Conservation (phyloP, 2,888 invertebrate genomes). For the Embidobia sp. region DNA sequence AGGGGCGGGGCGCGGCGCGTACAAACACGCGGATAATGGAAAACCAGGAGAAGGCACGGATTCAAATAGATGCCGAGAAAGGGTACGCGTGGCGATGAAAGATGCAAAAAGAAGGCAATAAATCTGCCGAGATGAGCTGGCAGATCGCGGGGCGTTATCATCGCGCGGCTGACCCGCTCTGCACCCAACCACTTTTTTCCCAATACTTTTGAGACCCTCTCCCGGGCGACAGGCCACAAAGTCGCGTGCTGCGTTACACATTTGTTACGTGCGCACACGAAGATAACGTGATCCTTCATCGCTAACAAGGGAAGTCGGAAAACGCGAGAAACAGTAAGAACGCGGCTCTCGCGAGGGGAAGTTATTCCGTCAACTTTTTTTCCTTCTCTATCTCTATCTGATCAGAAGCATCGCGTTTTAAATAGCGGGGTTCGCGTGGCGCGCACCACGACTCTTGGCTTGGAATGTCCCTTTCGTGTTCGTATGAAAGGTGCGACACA, state of each 20-base stretch:
- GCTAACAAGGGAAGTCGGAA: constrained; percentile 49
- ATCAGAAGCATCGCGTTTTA: not conserved
- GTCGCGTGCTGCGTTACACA: constrained; percentile 57
- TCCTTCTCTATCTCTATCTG: too few species aligned
- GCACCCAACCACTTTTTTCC: constrained; percentile 58
- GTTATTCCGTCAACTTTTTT: constrained; percentile 28
- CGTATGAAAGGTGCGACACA: constrained; percentile 44
- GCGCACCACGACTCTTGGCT: constrained; percentile 13
- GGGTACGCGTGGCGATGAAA: too few species aligned
- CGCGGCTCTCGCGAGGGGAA: constrained; percentile 39
- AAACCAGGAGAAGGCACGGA: too few species aligned
- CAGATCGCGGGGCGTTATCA: too few species aligned
- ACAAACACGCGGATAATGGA: too few species aligned
- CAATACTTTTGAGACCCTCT: constrained; percentile 39
- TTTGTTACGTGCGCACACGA: constrained; percentile 27
- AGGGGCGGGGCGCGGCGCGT: too few species aligned
- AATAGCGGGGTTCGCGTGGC: constrained; percentile 26
- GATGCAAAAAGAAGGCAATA: too few species aligned
- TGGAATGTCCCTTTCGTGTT: constrained; percentile 42
- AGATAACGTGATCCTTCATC: constrained; percentile 53
- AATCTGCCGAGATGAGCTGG: too few species aligned
- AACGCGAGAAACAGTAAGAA: constrained; percentile 43
- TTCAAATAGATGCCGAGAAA: too few species aligned
- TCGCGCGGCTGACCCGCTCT: constrained; percentile 47
- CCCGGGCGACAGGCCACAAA: constrained; percentile 42